Percentiles rank a stretch among this genome's conserved stretches.
phyloP scores from a whole-genome alignment of 2,888 invertebrate genomes.

The Conops quadrifasciatus region DNA sequence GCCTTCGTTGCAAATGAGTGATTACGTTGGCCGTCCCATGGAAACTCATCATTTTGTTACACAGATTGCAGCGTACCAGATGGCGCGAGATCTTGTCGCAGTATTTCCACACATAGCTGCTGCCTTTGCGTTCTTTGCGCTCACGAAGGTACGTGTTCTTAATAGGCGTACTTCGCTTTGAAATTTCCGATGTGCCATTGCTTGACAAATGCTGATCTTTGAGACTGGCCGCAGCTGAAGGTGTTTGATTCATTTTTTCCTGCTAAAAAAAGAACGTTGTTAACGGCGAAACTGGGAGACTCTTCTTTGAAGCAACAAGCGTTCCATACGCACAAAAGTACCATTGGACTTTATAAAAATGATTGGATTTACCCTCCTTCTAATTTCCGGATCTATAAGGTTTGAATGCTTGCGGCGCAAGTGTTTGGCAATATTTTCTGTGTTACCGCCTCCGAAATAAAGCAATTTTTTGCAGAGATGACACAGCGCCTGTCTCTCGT shows the following conservation, averaged over 20 bases:
- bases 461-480: constrained; percentile 53
- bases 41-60: constrained; percentile 53
- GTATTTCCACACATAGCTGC: constrained; percentile 56
- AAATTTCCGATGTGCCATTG: constrained; percentile 5
- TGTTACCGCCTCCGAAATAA: constrained; percentile 55
- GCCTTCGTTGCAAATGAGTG: constrained; percentile 53
- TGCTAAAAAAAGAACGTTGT: neutral
- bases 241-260: constrained; percentile 18
- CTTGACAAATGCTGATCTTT: neutral
- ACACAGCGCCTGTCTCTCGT: constrained; percentile 53
- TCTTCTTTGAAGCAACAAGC: too few species aligned
- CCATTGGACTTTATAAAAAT: too few species aligned
- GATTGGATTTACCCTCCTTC: neutral
- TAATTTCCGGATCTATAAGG: constrained; percentile 39
- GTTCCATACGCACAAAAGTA: too few species aligned
- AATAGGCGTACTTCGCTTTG: neutral
- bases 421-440: constrained; percentile 55
- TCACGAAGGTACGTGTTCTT: neutral
- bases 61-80: constrained; percentile 52
- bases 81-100: constrained; percentile 53
- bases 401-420: constrained; percentile 50
- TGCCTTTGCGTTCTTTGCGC: constrained; percentile 49
- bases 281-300: too few species aligned
- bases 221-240: neutral
- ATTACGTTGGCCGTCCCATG: constrained; percentile 58